Base-by-base conservation (phyloP, 2,113 vertebrate genomes). In the Notothenia coriiceps region DNA sequence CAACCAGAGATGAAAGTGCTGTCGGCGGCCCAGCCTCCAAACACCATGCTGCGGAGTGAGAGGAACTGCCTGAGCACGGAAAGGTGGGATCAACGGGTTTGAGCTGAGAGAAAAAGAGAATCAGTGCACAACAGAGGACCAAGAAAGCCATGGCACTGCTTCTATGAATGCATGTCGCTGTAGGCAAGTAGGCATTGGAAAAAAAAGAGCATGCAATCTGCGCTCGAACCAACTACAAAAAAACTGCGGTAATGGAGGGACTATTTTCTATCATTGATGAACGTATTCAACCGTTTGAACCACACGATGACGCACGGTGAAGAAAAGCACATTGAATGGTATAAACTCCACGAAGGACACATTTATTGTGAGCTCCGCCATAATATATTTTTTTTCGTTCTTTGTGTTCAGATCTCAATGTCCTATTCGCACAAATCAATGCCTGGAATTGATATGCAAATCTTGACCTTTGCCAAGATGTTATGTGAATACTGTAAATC, bases 391-490 rank as follows among this genome's bases (percentile, higher is more conserved):
- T 74, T 87, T 40, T 6, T 75, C 66, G 79, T 76, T 60, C 50
- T 50, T 46, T 74, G 47, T 76, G 33, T 20, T 66, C 33, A 17
- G 47, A 22, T 43, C 35, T 70, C 51, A 20, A 1, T 18, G 64
- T 59, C 9, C 20, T 13, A 29, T 66, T 14, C 20, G 7, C 69
- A 70, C 52, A 6, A 47, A 84, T 70, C 70, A 84, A 83, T 68
- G 69, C 75, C 65, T 11, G 29, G 52, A 61, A 72, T 85, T 70
- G 79, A 76, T 72, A 81, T 88, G 82, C 70, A 87, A 88, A 87
- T 83, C 6, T 25, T 77, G 76, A 87, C 88, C 87, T 91, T 89
- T 81, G 67, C 43, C 67, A 52, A 69, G 80, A 80, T 80, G 69
- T 65, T 55, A 50, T 46, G 54, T 57, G 47, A 52, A 78, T 51